These are phyloP conservation scores for Phylloscopus trochiloides DNA, from an alignment of 2,113 vertebrate genomes.

Conservation along the genomic window DNA sequence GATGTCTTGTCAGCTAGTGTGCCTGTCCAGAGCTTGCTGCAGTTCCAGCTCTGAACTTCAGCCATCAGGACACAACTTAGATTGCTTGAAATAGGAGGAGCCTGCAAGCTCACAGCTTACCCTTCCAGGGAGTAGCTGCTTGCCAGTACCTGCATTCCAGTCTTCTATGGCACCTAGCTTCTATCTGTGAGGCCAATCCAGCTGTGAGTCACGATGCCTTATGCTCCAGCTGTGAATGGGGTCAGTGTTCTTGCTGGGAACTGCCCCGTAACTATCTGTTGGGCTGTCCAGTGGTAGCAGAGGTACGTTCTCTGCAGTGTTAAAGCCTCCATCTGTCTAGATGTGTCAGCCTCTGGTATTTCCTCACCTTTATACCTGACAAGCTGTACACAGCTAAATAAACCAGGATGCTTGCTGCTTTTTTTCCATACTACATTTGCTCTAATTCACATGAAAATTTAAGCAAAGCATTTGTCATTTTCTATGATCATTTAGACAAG, in stretches of 20 bases:
- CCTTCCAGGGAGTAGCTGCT: constrained; percentile 15
- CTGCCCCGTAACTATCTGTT: background rate
- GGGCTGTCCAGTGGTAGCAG: background rate
- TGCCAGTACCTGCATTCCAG: constrained; percentile 49
- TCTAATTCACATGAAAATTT: background rate
- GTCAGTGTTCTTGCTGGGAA: constrained; percentile 36
- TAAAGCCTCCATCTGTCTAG: constrained; percentile 5
- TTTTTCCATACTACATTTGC: background rate
- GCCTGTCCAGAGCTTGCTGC: background rate
- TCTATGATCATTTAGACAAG: background rate
- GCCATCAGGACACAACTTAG: background rate
- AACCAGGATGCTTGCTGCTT: background rate
- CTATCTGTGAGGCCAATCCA: constrained; percentile 2
- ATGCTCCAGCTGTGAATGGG: constrained; percentile 27
- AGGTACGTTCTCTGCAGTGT: background rate
- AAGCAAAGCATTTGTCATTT: background rate
- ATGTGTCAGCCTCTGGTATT: constrained; percentile 37
- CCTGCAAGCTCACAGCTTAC: background rate
- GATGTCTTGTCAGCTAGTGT: background rate
- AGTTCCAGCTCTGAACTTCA: constrained; percentile 21
- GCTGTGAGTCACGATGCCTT: background rate
- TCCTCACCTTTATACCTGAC: constrained; percentile 50
- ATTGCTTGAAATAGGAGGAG: background rate
- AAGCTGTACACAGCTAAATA: constrained; percentile 9
- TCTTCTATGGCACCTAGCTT: constrained; percentile 39